Percentiles rank a stretch among this genome's conserved stretches.
phyloP scores from a whole-genome alignment of 1,140 invertebrate genomes.

The Cydia splendana region DNA sequence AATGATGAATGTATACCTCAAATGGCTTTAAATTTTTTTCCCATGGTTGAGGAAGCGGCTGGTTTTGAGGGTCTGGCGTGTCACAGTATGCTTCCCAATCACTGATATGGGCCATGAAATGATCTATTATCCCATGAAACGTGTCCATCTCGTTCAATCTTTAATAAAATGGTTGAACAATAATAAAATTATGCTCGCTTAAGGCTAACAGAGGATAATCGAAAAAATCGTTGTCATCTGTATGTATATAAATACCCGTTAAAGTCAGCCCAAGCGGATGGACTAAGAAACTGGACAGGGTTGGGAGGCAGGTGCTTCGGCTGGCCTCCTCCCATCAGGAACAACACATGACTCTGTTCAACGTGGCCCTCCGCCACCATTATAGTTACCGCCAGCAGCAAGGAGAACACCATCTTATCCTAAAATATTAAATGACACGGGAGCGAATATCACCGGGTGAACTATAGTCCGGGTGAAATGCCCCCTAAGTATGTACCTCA shows the following conservation, averaged over 20 bases:
- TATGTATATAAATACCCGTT: slow-evolving; percentile 49
- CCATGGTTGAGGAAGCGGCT: slow-evolving; percentile 85
- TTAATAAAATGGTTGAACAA: slow-evolving; percentile 34
- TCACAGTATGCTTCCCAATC: slow-evolving; percentile 90
- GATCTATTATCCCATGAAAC: slow-evolving; percentile 82
- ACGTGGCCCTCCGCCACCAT: slow-evolving; percentile 86
- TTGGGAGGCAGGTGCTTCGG: slow-evolving; percentile 55
- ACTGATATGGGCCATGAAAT: slow-evolving; percentile 80
- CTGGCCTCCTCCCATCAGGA: slow-evolving; percentile 91
- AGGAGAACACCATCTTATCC: slow-evolving; percentile 94
- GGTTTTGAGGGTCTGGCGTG: slow-evolving; percentile 84
- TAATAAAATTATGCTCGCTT: neutral
- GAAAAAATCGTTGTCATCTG: neutral
- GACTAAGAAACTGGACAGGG: slow-evolving; percentile 66
- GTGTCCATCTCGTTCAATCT: slow-evolving; percentile 74
- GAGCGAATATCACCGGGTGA: too few relatives aligned
- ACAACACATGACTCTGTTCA: slow-evolving; percentile 90
- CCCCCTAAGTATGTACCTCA: neutral
- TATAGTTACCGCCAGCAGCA: slow-evolving; percentile 91
- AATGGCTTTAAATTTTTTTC: slow-evolving; percentile 83
- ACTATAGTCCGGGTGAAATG: neutral
- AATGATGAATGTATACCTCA: slow-evolving; percentile 79
- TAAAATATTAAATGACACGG: slow-evolving; percentile 48
- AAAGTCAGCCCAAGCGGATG: slow-evolving; percentile 91
- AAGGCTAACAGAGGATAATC: too few relatives aligned